Evolutionary conservation across 2,113 vertebrate species (phyloP), one percentile per base, ranked within the genome.

Genomic region (Myrmecobius fasciatus): DNA sequence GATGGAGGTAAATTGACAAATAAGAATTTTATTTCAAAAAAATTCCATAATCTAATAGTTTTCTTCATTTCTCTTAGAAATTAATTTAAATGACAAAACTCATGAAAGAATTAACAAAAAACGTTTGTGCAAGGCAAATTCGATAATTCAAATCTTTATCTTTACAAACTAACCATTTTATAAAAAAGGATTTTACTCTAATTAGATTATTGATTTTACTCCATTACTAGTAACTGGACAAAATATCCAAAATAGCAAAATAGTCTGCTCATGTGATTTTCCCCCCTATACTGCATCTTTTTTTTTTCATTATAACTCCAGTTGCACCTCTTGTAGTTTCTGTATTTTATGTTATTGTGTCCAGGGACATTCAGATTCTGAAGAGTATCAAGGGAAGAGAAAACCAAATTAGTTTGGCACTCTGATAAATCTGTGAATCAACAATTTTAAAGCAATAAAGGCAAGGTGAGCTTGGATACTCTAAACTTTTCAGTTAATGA

Each of bases 301-400:
- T 95, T 94, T 91, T 24, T 52, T 54, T 83, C 46, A 88, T 0
- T 92, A 90, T 88, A 93, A 75, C 91, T 60, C 94, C 95, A 96
- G 96, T 97, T 96, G 95, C 96, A 89, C 83, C 94, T 89, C 20
- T 67, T 90, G 53, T 94, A 96, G 95, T 95, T 96, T 97, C 97
- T 94, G 96, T 96, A 97, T 95, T 96, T 93, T 89, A 89, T 89
- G 5, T 2, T 20, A 24, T 47, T 46, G 43, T 24, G 22, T 89
- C 2, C 2, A 47, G 20, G 43, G 46, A 89, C 43, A 89, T 89
- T 89, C 88, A 43, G 25, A 89, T 47, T 89, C 88, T 46, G 46
- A 89, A 46, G n/a, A 8, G 88, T 47, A 89, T 25, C n/a, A 89
- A 89, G 25, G 5, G 10, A 47, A 25, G 20, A 8, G 8, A 31